Evolutionary conservation across 92 coral and sea anemone genomes (phyloP), one percentile per base, ranked within the genome.

Genomic region (Meandrina meandrites): DNA sequence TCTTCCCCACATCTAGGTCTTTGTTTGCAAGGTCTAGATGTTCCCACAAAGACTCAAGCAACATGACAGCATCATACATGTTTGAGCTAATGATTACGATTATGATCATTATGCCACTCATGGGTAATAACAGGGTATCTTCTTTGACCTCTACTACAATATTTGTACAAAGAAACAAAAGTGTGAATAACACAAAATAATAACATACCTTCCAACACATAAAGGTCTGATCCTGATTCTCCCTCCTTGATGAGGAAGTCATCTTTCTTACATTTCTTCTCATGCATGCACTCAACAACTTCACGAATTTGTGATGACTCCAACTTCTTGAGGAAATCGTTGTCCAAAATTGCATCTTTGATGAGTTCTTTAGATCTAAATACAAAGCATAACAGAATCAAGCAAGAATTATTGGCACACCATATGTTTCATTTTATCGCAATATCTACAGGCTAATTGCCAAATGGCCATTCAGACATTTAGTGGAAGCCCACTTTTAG

Each of bases 231-330:
- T 47, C 99, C 99, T 28, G 96, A 94, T n/a, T 97, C 99, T 22
- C 98, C 98, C 85, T 97, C 99, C 82, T 91, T 94, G 68, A 97
- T 97, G 72, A 97, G 91, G 45, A 71, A 93, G 79, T 97, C 95
- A 70, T 95, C 97, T 83, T 93, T 93, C 86, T 91, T 97, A 75
- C 90, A 95, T 35, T 87, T 89, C 78, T 90, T 95, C 81, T 97
- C 99, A 89, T 86, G 92, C 99, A 97, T 93, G 80, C 99, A 97
- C 30, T 97, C 98, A 36, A 97, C 97, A 76, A 97, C 97, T 87
- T 97, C 98, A 57, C 95, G 94, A 80, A 97, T 95, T 89, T 97
- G 99, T 18, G 99, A 95, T 21, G 87, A 86, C 66, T 97, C 99
- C 62, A 97, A 91, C 75, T 95, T 95, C 60, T 95, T 95, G 68